Evolutionary conservation across 2,113 vertebrate genomes (phyloP), one percentile per base, ranked within the genome.

Genomic region (Scatophagus argus): DNA sequence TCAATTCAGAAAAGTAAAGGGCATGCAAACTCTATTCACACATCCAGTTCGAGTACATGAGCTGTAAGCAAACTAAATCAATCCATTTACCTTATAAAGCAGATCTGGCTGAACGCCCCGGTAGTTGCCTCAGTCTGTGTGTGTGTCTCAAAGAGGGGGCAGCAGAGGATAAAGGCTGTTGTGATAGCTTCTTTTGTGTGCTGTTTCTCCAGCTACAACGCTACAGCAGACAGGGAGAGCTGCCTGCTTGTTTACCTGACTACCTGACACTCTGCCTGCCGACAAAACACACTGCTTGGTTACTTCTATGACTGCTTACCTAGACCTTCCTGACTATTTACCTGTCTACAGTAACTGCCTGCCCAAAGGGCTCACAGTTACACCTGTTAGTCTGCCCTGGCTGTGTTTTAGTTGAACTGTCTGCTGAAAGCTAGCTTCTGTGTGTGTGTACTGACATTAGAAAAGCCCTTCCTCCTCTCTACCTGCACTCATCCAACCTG

Each of bases 401-500:
- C 52, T 64, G 44, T 38, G 54, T 71, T 79, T 79, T 36, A 54
- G 44, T 36, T 69, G 25, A 56, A 32, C 67, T 77, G 23, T 66
- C 58, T 75, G 32, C 38, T 73, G 60, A 49, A 34, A 29, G 58
- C 38, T 74, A 46, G 71, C 60, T 61, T 83, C 58, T 68, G 17
- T 43, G 14, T 46, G 43, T 58, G 31, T 85, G 74, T 69, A 43
- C 70, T 79, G 66, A 77, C 82, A 92, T 90, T 88, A 91, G 79
- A 74, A 88, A 79, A 85, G 88, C 69, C 78, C 86, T 73, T 69
- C 90, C 89, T 92, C 90, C 76, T 54, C 32, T 47, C 90, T 94
- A 95, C 95, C 95, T 94, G 90, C 87, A 95, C 96, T 97, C 92
- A 96, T 95, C 95, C 80, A 96, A 98, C 97, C 96, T 96, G 97